phyloP scores from a whole-genome alignment of 2,888 invertebrate genomes.

The Agapostemon virescens region DNA sequence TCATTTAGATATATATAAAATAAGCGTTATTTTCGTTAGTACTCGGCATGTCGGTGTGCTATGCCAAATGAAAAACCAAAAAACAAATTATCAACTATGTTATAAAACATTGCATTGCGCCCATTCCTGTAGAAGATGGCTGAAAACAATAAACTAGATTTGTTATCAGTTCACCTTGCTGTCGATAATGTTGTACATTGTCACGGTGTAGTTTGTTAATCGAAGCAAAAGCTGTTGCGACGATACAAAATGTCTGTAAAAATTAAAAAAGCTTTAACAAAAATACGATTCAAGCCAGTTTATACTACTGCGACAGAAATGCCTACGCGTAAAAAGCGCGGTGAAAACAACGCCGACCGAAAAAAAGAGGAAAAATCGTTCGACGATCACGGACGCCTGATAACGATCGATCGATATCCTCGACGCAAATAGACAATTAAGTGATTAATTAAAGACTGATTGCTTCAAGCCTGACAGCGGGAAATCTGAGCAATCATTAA shows the following conservation, averaged over 20 bases:
- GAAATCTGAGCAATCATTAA: neutral
- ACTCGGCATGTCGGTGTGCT: slow-evolving; percentile 28
- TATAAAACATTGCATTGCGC: slow-evolving; percentile 48
- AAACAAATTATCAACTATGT: slow-evolving; percentile 37
- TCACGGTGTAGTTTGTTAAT: slow-evolving; percentile 36
- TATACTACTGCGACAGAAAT: slow-evolving; percentile 13
- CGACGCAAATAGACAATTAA: neutral
- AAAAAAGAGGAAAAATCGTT: neutral
- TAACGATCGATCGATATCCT: slow-evolving; percentile 25
- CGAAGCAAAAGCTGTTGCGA: slow-evolving; percentile 31
- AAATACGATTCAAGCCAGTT: slow-evolving; percentile 37
- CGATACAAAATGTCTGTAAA: slow-evolving; percentile 32
- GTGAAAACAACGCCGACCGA: slow-evolving; percentile 1
- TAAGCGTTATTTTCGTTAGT: slow-evolving; percentile 16
- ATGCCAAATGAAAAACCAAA: slow-evolving; percentile 15
- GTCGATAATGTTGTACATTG: slow-evolving; percentile 22
- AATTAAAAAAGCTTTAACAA: slow-evolving; percentile 1
- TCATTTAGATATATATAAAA: neutral
- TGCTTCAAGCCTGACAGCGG: neutral
- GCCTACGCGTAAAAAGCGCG: slow-evolving; percentile 51
- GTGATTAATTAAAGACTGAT: neutral
- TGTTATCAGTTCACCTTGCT: slow-evolving; percentile 46
- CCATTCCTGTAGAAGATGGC: slow-evolving; percentile 63
- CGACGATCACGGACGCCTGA: slow-evolving; percentile 12
- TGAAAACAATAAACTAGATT: slow-evolving; percentile 59